Conservation (phyloP, 1,140 invertebrate genomes). For the Ooceraea biroi region DNA sequence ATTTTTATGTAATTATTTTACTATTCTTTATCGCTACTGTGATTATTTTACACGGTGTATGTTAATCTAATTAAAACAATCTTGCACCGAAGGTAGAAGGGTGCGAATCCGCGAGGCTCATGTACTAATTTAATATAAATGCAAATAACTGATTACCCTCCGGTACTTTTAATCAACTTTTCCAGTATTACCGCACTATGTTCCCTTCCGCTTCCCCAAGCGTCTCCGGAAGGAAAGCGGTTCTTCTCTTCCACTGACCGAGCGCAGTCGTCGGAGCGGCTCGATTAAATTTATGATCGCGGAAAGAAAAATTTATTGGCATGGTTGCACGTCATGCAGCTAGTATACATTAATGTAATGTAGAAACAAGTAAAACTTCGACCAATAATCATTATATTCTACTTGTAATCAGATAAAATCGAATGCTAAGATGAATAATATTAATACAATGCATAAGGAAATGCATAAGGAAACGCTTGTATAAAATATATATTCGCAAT, state of each 20-base stretch:
- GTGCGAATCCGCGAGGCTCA: neutral
- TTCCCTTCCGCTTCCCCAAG: conserved; percentile 52
- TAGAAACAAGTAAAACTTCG: conserved; percentile 6
- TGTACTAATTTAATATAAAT: conserved; percentile 58
- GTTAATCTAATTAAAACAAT: neutral
- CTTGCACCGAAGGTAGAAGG: neutral
- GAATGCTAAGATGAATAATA: neutral
- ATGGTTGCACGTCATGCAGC: neutral
- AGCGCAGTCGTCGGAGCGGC: conserved; percentile 52
- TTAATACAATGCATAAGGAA: neutral
- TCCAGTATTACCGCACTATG: conserved; percentile 31
- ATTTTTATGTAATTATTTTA: no score
- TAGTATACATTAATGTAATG: conserved; percentile 17
- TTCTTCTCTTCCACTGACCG: conserved; percentile 53
- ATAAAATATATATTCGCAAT: no score
- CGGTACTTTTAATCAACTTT: conserved; percentile 61
- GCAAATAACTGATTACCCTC: conserved; percentile 54
- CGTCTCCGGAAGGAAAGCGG: conserved; percentile 56
- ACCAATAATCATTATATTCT: neutral
- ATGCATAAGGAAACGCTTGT: no score
- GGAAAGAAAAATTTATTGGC: conserved; percentile 58
- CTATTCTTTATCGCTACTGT: no score
- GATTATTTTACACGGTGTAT: neutral
- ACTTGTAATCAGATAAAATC: neutral
- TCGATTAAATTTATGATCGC: conserved; percentile 57